Evolutionary conservation across 2,797 vertebrate genomes (phyloP).

Genomic region (Threskiornis aethiopicus): DNA sequence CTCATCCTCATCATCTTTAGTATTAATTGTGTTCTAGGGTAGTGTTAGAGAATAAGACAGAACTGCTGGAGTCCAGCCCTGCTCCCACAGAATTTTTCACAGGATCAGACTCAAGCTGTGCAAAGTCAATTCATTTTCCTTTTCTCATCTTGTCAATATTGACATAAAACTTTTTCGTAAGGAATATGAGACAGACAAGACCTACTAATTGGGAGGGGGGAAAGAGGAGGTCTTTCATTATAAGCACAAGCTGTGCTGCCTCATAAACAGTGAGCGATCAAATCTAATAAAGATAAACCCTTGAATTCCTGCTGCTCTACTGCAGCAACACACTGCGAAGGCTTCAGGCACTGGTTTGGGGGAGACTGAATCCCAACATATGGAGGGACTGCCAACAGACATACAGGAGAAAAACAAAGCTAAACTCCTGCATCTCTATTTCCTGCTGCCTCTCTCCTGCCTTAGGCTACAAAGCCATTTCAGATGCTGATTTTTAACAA

Average conservation of each 20-base stretch:
- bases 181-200: not conserved
- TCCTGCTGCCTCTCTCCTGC: slow-evolving; percentile 12
- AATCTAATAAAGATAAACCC: slow-evolving; percentile 45
- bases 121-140: slow-evolving; percentile 28
- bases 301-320: slow-evolving; percentile 22
- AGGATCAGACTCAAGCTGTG: not conserved
- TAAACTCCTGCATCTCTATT: slow-evolving; percentile 24
- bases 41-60: not conserved
- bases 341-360: not conserved
- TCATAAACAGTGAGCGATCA: slow-evolving; percentile 41
- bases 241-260: slow-evolving; percentile 41
- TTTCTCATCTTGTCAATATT: slow-evolving; percentile 34
- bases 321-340: slow-evolving; percentile 13
- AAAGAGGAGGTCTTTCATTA: not conserved
- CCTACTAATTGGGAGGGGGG: not conserved
- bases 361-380: slow-evolving; percentile 16
- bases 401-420: slow-evolving; percentile 31
- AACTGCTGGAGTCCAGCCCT: not conserved
- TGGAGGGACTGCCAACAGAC: slow-evolving; percentile 5
- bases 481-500: slow-evolving; percentile 41
- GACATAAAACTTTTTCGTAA: slow-evolving; percentile 13
- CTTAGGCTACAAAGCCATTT: slow-evolving; percentile 15
- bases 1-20: not conserved
- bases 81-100: not conserved
- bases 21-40: not conserved